Base-by-base conservation (phyloP, 2,888 invertebrate species). In the Eupithecia centaureata region DNA sequence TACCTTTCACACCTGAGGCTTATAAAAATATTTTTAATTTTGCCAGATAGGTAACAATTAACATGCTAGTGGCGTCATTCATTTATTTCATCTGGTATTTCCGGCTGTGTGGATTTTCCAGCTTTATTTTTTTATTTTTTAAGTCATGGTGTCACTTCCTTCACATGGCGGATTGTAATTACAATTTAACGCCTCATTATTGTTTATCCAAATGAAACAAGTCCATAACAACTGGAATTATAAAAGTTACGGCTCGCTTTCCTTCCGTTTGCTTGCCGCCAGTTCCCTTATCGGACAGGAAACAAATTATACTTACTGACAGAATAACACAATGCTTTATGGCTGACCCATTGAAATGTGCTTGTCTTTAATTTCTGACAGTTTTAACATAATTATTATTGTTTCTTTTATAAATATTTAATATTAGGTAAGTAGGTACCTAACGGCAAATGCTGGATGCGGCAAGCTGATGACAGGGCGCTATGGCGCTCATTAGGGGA, bases 261-360 rank as follows among this genome's bases (percentile, higher is more conserved):
- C 71, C 74, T 72, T 76, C 73, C 72, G 68, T 63, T 63, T 38
- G 62, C 52, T 63, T 38, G 62, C 52, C 30, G 62, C 67, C 61
- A 64, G 66, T 71, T 61, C 47, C 59, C 64, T 75, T 77, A 77
- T 77, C 77, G 63, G 42, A 60, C 76, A 78, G 77, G 77, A 78
- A 76, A 68, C 76, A 63, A 61, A 70, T 73, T 70, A 63, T 42
- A 63, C 68, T 60, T 52, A 32, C 32, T 18, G 57, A 57, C 32
- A 57, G 57, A 57, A 57, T 32, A 57, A 30, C 57, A 52, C 60
- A 59, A 38, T 42, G 18, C 25, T 32, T 32, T 22, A 52, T 52
- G 59, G 22, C 27, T 57, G 57, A 32, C 28, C 57, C 32, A 33
- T 32, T 57, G 22, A 57, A 56, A 28, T 54, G 54, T 42, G 22